A percentile compares a stretch with the other conserved stretches of the same genome.
Evolutionary conservation across 2,113 vertebrate species (phyloP).

Genomic region (Sphyrna mokarran): DNA sequence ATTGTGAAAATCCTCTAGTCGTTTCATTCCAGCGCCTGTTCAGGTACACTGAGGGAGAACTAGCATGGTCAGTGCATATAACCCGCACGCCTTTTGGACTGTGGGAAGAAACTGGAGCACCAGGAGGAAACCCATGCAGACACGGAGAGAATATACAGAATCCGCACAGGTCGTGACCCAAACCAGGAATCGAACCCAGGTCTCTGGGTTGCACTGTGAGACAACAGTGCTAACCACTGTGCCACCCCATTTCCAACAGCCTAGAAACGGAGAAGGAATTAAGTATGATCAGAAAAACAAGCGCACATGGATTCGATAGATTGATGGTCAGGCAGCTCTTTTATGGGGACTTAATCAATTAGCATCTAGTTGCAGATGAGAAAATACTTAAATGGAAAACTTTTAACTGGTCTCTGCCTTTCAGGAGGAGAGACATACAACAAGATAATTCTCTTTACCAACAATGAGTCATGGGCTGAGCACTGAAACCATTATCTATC

Average conservation of each 20-base stretch:
- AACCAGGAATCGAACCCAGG: too few relatives aligned
- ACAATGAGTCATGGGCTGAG: conserved; percentile 28
- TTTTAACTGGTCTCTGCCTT: conserved; percentile 11
- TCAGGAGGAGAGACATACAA: neutral
- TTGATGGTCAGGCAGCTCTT: neutral
- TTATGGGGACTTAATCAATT: conserved; percentile 5
- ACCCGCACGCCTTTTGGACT: too few relatives aligned
- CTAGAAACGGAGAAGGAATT: neutral
- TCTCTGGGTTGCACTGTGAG: too few relatives aligned
- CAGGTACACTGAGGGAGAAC: too few relatives aligned
- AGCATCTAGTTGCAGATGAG: conserved; percentile 8
- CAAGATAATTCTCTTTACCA: conserved; percentile 22
- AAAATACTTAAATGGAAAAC: conserved; percentile 20
- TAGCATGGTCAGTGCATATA: too few relatives aligned
- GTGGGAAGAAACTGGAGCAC: too few relatives aligned
- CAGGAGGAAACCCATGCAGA: too few relatives aligned
- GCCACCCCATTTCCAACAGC: neutral
- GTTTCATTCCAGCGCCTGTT: too few relatives aligned
- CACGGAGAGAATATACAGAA: too few relatives aligned
- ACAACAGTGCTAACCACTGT: too few relatives aligned
- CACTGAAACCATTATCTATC: conserved; percentile 22
- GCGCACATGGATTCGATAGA: neutral
- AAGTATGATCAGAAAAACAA: neutral
- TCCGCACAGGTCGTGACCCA: too few relatives aligned
- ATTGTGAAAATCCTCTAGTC: too few relatives aligned